Percentiles rank a stretch among this genome's conserved stretches.
Conservation (phyloP, 2,888 invertebrate genomes). For the Blomia tropicalis region DNA sequence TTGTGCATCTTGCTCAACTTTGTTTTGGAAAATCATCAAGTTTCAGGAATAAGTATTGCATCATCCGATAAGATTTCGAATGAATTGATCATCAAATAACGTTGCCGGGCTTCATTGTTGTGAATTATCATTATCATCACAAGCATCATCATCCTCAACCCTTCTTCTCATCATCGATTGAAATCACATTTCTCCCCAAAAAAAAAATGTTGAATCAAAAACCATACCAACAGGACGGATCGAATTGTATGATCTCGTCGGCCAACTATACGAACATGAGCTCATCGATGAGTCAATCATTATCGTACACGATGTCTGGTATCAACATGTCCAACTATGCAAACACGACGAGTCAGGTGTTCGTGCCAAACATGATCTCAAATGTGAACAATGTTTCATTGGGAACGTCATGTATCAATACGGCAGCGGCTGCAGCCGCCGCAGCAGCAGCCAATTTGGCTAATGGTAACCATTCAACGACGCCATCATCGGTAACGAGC, state of each 20-base stretch:
- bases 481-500: not conserved
- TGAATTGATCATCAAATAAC: not conserved
- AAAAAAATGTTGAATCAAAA: slow-evolving; percentile 27
- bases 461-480: not conserved
- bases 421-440: not conserved
- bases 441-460: not conserved
- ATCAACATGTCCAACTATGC: slow-evolving; percentile 21
- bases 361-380: slow-evolving; percentile 25
- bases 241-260: slow-evolving; percentile 18
- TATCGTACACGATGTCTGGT: slow-evolving; percentile 20
- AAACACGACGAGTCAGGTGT: slow-evolving; percentile 23
- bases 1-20: no score
- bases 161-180: not conserved
- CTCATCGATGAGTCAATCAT: slow-evolving; percentile 18
- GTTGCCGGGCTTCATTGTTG: not conserved
- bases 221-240: slow-evolving; percentile 24
- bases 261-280: slow-evolving; percentile 20
- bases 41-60: no score
- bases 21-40: no score
- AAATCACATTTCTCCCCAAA: not conserved
- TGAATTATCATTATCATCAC: not conserved
- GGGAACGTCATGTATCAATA: slow-evolving; percentile 11
- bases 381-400: slow-evolving; percentile 19
- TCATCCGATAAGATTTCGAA: no score
- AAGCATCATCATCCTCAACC: not conserved